These are phyloP conservation scores for Maconellicoccus hirsutus DNA, from an alignment of 1,140 invertebrate species.

Conservation along the genomic window DNA sequence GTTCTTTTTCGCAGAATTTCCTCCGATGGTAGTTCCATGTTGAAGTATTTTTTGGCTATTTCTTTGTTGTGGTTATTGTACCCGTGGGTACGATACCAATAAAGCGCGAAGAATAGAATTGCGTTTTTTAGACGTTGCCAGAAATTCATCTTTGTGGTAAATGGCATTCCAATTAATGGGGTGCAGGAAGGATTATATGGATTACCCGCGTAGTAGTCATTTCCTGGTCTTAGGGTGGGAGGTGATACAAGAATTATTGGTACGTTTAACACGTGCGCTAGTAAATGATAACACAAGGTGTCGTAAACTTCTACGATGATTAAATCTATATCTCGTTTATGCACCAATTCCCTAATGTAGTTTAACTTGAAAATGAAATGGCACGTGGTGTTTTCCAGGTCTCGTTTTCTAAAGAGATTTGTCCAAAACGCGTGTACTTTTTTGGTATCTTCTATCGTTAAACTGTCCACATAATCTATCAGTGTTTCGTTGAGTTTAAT, in stretches of 20 bases:
- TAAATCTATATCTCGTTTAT: slow-evolving; percentile 20
- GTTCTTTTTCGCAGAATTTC: background rate
- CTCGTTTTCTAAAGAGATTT: background rate
- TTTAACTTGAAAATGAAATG: background rate
- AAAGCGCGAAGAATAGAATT: too few relatives aligned
- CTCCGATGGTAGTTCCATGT: too few relatives aligned
- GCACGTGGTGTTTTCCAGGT: background rate
- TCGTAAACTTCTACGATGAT: slow-evolving; percentile 24
- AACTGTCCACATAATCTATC: background rate
- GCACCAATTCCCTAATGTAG: slow-evolving; percentile 21
- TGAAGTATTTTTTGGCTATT: too few relatives aligned
- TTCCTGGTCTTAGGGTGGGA: background rate
- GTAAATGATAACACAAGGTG: slow-evolving; percentile 13
- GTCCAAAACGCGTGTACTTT: slow-evolving; percentile 18
- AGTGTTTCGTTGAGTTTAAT: slow-evolving; percentile 10
- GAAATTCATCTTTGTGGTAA: slow-evolving; percentile 41
- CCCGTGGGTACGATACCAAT: too few relatives aligned
- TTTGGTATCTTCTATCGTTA: background rate
- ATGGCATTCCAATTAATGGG: slow-evolving; percentile 31
- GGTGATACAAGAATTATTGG: slow-evolving; percentile 18
- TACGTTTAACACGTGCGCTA: slow-evolving; percentile 29
- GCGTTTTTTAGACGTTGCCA: slow-evolving; percentile 36
- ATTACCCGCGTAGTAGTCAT: slow-evolving; percentile 12
- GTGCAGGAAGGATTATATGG: slow-evolving; percentile 36
- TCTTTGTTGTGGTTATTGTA: too few relatives aligned